phyloP scores from a whole-genome alignment of 2,113 vertebrate genomes.

The Ciconia stormi region DNA sequence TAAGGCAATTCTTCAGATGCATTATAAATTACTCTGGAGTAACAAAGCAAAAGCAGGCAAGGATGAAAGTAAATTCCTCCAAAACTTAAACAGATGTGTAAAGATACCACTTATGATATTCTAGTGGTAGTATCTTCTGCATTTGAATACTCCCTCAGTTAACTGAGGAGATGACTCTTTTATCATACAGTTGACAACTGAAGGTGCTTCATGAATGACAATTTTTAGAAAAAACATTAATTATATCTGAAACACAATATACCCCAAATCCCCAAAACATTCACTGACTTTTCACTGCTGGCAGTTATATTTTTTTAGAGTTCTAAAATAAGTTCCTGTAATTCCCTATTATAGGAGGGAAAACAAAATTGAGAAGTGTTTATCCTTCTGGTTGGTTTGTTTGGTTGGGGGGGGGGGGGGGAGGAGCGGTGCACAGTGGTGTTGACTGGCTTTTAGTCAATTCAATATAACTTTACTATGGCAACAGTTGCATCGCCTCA shows the following conservation, averaged over 20 bases:
- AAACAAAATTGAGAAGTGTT: constrained; percentile 22
- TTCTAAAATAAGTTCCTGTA: background rate
- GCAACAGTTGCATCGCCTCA: constrained; percentile 59
- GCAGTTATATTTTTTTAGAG: constrained; percentile 10
- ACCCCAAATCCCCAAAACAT: background rate
- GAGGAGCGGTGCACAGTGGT: background rate
- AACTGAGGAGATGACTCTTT: background rate
- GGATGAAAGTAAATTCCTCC: background rate
- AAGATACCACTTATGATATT: background rate
- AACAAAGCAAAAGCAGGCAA: background rate
- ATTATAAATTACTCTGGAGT: background rate
- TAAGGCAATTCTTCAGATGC: background rate
- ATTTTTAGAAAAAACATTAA: background rate
- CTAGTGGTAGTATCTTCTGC: background rate
- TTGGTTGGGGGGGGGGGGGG: background rate
- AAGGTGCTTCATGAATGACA: background rate
- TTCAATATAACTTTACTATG: constrained; percentile 65
- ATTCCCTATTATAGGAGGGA: background rate
- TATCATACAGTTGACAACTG: background rate
- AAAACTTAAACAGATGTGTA: background rate
- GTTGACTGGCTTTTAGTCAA: constrained; percentile 47
- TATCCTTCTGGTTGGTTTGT: background rate
- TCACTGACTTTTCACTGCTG: background rate
- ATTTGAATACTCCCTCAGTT: constrained; percentile 27
- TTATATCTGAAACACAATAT: background rate